Evolutionary conservation across 2,797 vertebrate genomes (phyloP), one percentile per base, ranked within the genome.

Genomic region (Corythornis leucogaster): DNA sequence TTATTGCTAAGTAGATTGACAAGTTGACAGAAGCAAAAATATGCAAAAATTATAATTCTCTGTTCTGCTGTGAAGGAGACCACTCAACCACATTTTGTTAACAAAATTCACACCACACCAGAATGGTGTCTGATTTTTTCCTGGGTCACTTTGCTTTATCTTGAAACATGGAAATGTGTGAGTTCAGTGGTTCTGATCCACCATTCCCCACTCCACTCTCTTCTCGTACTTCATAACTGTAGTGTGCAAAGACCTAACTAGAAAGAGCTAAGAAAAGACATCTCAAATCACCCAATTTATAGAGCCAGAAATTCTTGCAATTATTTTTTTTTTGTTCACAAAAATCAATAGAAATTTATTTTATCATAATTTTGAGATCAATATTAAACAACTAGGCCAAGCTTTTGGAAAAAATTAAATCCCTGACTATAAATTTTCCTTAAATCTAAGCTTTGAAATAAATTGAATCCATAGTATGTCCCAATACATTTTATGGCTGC

Each of bases 341-440:
- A 58, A 96, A 95, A 97, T 96, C 95, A 96, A 96, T 97, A 94
- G 16, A 48, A 58, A 89, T 77, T 22, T 61, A 83, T 85, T 95
- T 96, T 80, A 93, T 96, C 85, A 88, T 97, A 93, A 96, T 96
- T 80, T 93, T 92, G 87, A 85, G 88, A 97, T 97, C 96, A 95
- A 96, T 97, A 96, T 96, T 93, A 97, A 97, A 95, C 96, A 97
- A 92, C 62, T 80, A 97, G 93, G 50, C 54, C 33, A 75, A 92
- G 77, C 15, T 93, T 76, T 76, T 51, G 21, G 30, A 94, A 92
- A 92, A 95, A 90, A 86, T 10, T 18, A 96, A 94, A 86, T 42
- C 58, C 18, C 16, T 46, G 40, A 83, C 59, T 80, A 94, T 96
- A 96, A 94, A 71, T 97, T 96, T 97, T 96, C 69, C 69, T 73